Evolutionary conservation across 2,888 invertebrate species (phyloP), one percentile per base, ranked within the genome.

Genomic region (Acronicta psi): DNA sequence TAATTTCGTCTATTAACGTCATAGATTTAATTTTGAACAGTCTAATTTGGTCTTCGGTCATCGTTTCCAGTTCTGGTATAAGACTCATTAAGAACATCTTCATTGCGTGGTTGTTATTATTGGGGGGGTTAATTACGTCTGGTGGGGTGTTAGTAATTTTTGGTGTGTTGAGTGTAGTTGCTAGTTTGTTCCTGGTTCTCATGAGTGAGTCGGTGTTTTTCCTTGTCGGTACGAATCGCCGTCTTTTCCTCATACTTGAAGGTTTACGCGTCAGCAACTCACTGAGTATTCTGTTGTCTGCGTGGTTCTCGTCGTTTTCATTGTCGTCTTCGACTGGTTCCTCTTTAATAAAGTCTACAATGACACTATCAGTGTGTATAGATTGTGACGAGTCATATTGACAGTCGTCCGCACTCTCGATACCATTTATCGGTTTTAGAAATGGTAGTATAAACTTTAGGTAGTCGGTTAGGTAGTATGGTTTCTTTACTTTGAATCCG

Each of bases 21-120:
- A 84, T 81, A 0, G 80, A 66, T 54, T 79, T 84, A 6, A 84
- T 84, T 61, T 84, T 84, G 49, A 84, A 84, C 8, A 76, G 5
- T 54, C 84, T 74, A 0, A 71, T 55, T 69, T 84, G 84, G 4
- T 81, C 79, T 53, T 80, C 78, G 0, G 71, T 58, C 83, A 84
- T 83, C 0, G 79, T 72, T 40, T 83, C 84, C 20, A 83, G 60
- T 61, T 84, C 84, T 1, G 84, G 81, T 34, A 84, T 9, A 0
- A 84, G 47, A 52, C 84, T 84, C 60, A 83, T 59, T 20, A 84
- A 45, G 13, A 84, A 84, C 58, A 77, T 80, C 55, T 58, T 69
- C 69, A 79, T 53, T 4, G 75, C 70, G 8, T 23, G 65, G 17
- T 56, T 65, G 13, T 23, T 62, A 11, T 43, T 65, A 7, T 13